Conservation (phyloP, 2,113 vertebrate genomes). For the Brachyhypopomus occidentalis region DNA sequence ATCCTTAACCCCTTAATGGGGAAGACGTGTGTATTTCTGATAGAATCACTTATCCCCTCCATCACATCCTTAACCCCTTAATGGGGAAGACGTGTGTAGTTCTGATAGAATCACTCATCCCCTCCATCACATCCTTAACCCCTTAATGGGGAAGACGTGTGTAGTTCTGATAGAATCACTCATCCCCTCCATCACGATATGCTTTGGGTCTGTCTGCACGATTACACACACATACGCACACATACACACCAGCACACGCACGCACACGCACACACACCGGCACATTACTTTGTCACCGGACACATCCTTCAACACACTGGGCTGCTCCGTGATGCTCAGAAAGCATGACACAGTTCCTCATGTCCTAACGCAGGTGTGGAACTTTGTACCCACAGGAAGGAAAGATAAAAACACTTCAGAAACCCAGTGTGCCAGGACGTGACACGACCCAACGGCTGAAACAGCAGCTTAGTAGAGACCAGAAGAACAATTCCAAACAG, state of each 20-base stretch:
- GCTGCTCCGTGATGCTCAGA: background rate
- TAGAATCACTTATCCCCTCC: no score
- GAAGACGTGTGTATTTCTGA: no score
- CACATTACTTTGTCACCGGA: background rate
- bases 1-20: no score
- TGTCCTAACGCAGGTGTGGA: background rate
- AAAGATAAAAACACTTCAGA: background rate
- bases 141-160: no score
- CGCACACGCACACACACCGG: background rate
- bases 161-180: no score
- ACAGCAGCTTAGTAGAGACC: constrained; percentile 16
- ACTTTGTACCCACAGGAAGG: background rate
- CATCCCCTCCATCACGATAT: no score
- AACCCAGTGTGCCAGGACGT: background rate
- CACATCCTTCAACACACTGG: background rate
- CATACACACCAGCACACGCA: background rate
- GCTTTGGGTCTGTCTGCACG: no score
- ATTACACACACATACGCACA: background rate
- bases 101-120: no score
- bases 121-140: no score
- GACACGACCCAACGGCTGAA: background rate
- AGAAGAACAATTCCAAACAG: background rate
- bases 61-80: no score
- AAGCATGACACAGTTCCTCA: background rate
- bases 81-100: no score